Evolutionary conservation across 2,888 invertebrate species (phyloP).

Genomic region (Alloplasta piceator): DNA sequence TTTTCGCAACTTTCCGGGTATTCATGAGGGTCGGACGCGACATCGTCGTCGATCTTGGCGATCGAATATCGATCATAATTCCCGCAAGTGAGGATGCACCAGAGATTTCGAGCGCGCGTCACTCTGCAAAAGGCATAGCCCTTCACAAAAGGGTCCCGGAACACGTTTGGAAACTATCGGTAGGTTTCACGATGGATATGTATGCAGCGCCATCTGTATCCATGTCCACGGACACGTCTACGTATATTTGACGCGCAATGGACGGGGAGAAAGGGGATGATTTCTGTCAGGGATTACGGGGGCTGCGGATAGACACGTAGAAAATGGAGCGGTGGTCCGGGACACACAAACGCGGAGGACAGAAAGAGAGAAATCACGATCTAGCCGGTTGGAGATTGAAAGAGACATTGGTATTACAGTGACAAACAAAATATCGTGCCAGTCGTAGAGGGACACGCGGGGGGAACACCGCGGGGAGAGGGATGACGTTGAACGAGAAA

Average conservation of each 20-base stretch:
- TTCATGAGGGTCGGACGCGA: background rate
- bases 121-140: constrained; percentile 11
- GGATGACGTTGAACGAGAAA: constrained; percentile 59
- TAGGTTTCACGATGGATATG: constrained; percentile 46
- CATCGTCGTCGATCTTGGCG: constrained; percentile 39
- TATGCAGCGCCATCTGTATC: constrained; percentile 30
- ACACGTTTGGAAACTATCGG: constrained; percentile 34
- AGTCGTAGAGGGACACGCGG: constrained; percentile 72
- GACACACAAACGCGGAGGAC: constrained; percentile 38
- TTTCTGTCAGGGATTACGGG: constrained; percentile 59
- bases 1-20: constrained; percentile 17
- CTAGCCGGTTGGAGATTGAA: constrained; percentile 37
- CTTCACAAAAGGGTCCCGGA: constrained; percentile 51
- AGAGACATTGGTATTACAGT: constrained; percentile 73
- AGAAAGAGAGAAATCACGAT: constrained; percentile 40
- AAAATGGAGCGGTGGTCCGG: constrained; percentile 35
- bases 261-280: constrained; percentile 40
- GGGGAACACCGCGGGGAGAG: no score
- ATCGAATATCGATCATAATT: constrained; percentile 38
- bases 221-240: constrained; percentile 22
- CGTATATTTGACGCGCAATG: background rate
- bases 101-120: constrained; percentile 1
- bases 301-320: constrained; percentile 53
- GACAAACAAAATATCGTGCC: constrained; percentile 81
- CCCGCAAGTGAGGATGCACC: constrained; percentile 5